Evolutionary conservation across 2,113 vertebrate species (phyloP).

Genomic region (Elaphurus davidianus): DNA sequence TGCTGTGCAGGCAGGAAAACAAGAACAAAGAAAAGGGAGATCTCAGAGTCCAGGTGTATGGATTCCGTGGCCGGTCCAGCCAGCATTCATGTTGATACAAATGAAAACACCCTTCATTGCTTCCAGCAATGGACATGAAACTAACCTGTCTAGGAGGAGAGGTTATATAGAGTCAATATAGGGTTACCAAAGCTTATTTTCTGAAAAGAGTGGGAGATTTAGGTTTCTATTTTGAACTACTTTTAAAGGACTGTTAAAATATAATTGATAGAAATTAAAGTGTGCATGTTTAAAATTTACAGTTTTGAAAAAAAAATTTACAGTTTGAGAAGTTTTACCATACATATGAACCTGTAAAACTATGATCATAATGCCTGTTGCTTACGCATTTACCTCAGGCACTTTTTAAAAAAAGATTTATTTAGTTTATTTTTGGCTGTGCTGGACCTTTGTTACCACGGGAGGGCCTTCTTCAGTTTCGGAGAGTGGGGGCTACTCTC

Average conservation of each 20-base stretch:
- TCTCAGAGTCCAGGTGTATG: not conserved
- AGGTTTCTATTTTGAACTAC: not conserved
- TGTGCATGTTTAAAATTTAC: not conserved
- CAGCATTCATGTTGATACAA: not conserved
- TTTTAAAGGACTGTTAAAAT: not conserved
- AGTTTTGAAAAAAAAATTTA: not conserved
- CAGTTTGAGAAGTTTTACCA: not conserved
- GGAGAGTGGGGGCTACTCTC: not conserved
- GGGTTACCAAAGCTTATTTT: not conserved
- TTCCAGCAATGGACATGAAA: not conserved
- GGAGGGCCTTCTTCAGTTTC: not conserved
- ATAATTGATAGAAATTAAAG: not conserved
- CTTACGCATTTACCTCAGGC: not conserved
- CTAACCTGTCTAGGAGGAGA: not conserved
- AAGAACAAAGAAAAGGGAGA: not conserved
- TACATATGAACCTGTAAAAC: not conserved
- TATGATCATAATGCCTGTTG: not conserved
- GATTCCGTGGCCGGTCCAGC: too few species aligned
- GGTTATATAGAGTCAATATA: not conserved
- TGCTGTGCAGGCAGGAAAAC: not conserved
- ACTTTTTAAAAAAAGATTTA: not conserved
- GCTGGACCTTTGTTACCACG: not conserved
- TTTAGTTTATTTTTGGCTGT: too few species aligned
- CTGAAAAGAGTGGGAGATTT: not conserved
- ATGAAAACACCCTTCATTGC: not conserved